Evolutionary conservation across 1,140 invertebrate genomes (phyloP), one percentile per base, ranked within the genome.

Genomic region (Marisa cornuarietis): DNA sequence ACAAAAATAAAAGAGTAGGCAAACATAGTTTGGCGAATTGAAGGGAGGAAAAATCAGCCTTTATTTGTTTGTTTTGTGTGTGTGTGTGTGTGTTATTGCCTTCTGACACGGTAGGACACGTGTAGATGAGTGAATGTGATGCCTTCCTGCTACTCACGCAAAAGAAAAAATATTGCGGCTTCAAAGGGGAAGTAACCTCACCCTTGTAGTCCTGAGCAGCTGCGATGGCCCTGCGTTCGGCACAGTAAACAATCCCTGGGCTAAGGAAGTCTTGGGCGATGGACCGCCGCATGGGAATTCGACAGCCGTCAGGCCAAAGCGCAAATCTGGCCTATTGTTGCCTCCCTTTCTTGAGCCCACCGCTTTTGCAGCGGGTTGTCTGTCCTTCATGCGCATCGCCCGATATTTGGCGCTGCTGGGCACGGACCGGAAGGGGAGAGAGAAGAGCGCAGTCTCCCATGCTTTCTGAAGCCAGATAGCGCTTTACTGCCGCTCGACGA

Each of bases 251-350:
- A 68, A 13, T 24, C n/a, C 11, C 22, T 68, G 13, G 22, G 13
- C 22, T 13, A 68, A n/a, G 11, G 22, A 24, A 13, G 22, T 22
- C 11, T 31, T n/a, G 13, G 13, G 10, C 13, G 11, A 11, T n/a
- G 13, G n/a, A n/a, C 22, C 22, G 26, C 65, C 22, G 65, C 26
- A 68, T 31, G 22, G 65, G 65, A 24, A 31, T 68, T 31, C 26
- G 65, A 24, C n/a, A 68, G 65, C n/a, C 22, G 22, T 13, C 26
- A 24, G 65, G 65, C 22, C 26, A 3, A 31, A 68, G 65, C 22
- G 65, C 22, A 31, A 68, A 68, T 68, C 65, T 68, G 65, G 65
- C 65, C 26, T 31, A 68, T 68, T 68, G 65, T 68, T 68, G 26
- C 22, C 65, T n/a, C 65, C 65, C 65, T 24, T 68, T n/a, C n/a